Base-by-base conservation (phyloP, 2,888 invertebrate genomes). In the Rhodophaea formosa region DNA sequence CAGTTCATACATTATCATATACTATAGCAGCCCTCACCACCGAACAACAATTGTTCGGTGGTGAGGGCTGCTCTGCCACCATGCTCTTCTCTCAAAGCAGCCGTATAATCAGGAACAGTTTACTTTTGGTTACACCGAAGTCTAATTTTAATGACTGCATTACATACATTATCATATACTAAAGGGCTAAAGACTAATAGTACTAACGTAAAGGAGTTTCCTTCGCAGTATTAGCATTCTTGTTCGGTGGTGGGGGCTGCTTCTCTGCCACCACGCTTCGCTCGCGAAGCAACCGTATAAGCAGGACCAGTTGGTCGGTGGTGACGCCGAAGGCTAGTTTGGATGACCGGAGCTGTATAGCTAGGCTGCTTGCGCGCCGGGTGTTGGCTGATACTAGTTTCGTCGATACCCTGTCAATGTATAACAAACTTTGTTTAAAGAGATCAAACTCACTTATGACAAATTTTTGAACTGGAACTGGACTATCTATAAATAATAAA, bases 281-380 rank as follows among this genome's bases (percentile, higher is more conserved):
- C 64, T 87, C 88, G 6, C 74, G 63, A 7, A 81, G 30, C 60
- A 89, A 66, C 7, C 88, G 69, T 49, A 87, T 59, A 7, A 91
- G 69, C 47, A 90, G 62, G 0, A 72, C 61, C 32, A 90, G 67
- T 62, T 91, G 90, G 1, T 87, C 88, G 61, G 72, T 76, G 59
- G 84, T 85, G 29, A 85, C 80, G 12, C 86, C 79, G 79, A 82
- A 87, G 17, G 86, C 88, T 1, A 91, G 71, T 58, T 74, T 75
- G 0, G 67, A 57, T 0, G 86, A 84, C 0, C 80, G 73, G 16
- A 87, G 43, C 44, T 84, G 79, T 0, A 89, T 62, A 56, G 72
- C 74, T 8, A 89, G 59, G 17, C 74, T 79, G 3, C 72, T 74
- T 0, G 88, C 85, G 7, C 87, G 80, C 0, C 88, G 82, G 0